These are phyloP conservation scores for Heliothis subflexa DNA, from an alignment of 1,140 invertebrate genomes.

Conservation along the genomic window DNA sequence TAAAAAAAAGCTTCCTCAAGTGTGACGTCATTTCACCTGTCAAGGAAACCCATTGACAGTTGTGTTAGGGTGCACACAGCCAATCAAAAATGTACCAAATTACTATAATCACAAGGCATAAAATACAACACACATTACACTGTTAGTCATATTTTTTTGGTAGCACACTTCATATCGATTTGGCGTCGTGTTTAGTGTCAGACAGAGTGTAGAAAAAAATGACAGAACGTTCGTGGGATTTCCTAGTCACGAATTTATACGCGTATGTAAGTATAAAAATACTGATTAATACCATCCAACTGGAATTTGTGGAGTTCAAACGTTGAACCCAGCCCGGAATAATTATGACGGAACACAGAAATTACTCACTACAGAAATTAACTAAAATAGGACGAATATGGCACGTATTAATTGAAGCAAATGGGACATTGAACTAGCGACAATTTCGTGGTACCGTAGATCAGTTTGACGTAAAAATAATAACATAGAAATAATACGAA, in stretches of 20 bases:
- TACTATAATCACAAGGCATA: background rate
- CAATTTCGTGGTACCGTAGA: background rate
- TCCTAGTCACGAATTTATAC: background rate
- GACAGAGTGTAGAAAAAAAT: background rate
- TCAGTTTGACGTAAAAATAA: background rate
- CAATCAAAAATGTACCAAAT: conserved; percentile 15
- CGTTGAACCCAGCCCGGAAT: conserved; percentile 23
- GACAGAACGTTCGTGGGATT: background rate
- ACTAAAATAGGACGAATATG: conserved; percentile 30
- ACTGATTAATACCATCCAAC: conserved; percentile 14
- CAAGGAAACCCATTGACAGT: conserved; percentile 21
- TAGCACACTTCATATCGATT: conserved; percentile 23
- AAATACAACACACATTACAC: background rate
- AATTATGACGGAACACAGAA: background rate
- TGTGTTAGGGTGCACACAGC: background rate
- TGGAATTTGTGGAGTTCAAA: conserved; percentile 14
- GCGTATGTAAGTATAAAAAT: background rate
- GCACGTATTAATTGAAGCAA: conserved; percentile 33
- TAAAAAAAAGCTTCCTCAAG: background rate
- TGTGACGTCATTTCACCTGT: conserved; percentile 34
- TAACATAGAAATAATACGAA: conserved; percentile 1
- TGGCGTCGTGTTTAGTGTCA: background rate
- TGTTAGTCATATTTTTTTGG: background rate
- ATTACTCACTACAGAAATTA: conserved; percentile 12
- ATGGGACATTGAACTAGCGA: background rate